These are phyloP conservation scores for Lepidocyrtoides sp. DNA, from an alignment of 2,888 invertebrate species.

Conservation along the genomic window DNA sequence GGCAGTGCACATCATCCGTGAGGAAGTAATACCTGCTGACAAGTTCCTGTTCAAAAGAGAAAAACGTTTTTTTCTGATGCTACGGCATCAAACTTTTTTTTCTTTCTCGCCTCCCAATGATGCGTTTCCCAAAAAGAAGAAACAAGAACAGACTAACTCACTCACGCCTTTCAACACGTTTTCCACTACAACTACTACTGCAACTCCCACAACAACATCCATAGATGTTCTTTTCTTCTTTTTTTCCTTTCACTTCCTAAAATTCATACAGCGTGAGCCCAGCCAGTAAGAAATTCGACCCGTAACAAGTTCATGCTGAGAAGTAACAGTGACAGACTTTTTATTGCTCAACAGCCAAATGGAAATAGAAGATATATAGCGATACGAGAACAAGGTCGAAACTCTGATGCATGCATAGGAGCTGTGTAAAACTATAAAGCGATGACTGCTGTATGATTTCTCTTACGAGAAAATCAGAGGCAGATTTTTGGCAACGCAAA, in stretches of 20 bases:
- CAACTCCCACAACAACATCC: not conserved
- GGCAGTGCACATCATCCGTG: slow-evolving; percentile 6
- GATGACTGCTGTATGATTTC: not conserved
- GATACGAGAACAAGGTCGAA: not conserved
- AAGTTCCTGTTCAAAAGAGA: not conserved
- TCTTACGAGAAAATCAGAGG: slow-evolving; percentile 6
- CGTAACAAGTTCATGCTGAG: slow-evolving; percentile 66
- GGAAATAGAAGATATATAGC: slow-evolving; percentile 19
- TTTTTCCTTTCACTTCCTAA: slow-evolving; percentile 53
- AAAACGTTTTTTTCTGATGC: not conserved
- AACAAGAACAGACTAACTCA: slow-evolving; percentile 1
- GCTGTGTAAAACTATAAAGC: not conserved
- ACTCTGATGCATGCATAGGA: not conserved
- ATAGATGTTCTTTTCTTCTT: slow-evolving; percentile 16
- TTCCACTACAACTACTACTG: not conserved
- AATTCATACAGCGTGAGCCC: slow-evolving; percentile 38
- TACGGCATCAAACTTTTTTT: not conserved
- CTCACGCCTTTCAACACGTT: not conserved
- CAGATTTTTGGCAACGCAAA: slow-evolving; percentile 10
- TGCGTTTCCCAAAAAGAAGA: not conserved
- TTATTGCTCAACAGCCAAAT: slow-evolving; percentile 68
- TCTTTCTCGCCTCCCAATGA: slow-evolving; percentile 12
- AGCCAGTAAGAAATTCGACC: slow-evolving; percentile 49
- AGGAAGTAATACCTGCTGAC: slow-evolving; percentile 23
- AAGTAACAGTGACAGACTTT: slow-evolving; percentile 65